Evolutionary conservation across 2,113 vertebrate genomes (phyloP), one percentile per base, ranked within the genome.

Genomic region (Emydura subglobosa): DNA sequence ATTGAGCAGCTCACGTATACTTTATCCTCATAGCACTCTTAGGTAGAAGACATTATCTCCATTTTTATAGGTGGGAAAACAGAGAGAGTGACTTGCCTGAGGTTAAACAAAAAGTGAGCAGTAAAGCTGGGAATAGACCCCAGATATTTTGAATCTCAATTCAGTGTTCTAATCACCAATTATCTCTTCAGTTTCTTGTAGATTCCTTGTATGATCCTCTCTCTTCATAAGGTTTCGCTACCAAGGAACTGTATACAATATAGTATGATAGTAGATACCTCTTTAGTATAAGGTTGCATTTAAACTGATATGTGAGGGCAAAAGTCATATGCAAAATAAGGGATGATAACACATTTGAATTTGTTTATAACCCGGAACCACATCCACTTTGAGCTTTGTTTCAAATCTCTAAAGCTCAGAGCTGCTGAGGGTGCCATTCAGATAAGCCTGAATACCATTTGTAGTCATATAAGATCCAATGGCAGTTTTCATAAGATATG

Each of bases 221-320:
- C 49, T 50, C 50, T 50, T 50, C 3, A 2, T 1, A 1, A 54
- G 44, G 22, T 19, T 84, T 86, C 50, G 61, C 65, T n/a, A 61
- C 0, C 39, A 5, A 34, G 6, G 24, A 44, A 4, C 9, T 9
- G 65, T 0, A 0, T 9, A 2, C 34, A 3, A 22, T 49, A 9
- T 25, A 76, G 16, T 59, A 17, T 59, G 21, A 44, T 78, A 76
- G 91, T 24, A 22, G 10, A 65, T 49, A 27, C 55, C 5, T 50
- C 29, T 25, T 53, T 10, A 34, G 31, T 79, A 21, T 8, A 65
- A 10, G 55, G 80, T 53, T 76, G 1, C 74, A 16, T 34, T 19
- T 14, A 21, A 91, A 80, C 31, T 78, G 1, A 21, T 34, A 2
- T 0, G 0, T 39, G 25, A 6, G 39, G 44, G 61, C 61, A n/a